Evolutionary conservation across 2,888 invertebrate species (phyloP), one percentile per base, ranked within the genome.

Genomic region (Thera britannica): DNA sequence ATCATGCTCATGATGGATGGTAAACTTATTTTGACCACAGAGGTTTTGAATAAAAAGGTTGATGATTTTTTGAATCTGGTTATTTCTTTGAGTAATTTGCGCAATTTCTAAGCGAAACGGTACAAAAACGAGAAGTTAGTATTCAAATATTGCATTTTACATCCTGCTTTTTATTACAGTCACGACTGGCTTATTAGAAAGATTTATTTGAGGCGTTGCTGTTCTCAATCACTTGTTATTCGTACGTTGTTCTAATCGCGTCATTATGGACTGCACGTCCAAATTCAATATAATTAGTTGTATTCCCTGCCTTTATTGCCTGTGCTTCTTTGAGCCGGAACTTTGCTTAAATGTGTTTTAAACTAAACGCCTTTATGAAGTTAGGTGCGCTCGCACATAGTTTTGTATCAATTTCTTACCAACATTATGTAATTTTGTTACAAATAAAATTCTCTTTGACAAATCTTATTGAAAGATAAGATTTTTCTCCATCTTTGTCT

Each of bases 131-230:
- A 12, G 3, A 34, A 48, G 35, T 68, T 68, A 64, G 57, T 68
- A 68, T 68, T 68, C 64, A 59, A 46, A 56, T 57, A 57, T 46
- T 11, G 64, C 41, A 55, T 59, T 55, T 49, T 5, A 64, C 58
- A 68, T 68, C 68, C 68, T 65, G 12, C 34, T 67, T 67, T 41
- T 51, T n/a, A 72, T 56, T 65, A 68, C 38, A n/a, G 62, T 68
- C 73, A 72, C 72, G 72, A 46, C 12, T 54, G 46, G 48, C 48
- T 69, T 68, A 73, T 73, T 73, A 72, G 59, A 68, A 62, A 70
- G 68, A 72, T 70, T 70, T 72, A 72, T 72, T 23, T 23, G 62
- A 54, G 36, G 55, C 71, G 58, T 58, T 58, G 63, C 54, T 65
- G 57, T 65, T 67, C 65, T 63, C 68, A 64, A 62, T 65, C 48